Conservation (phyloP, 2,113 vertebrate species). For the Zosterops lateralis region DNA sequence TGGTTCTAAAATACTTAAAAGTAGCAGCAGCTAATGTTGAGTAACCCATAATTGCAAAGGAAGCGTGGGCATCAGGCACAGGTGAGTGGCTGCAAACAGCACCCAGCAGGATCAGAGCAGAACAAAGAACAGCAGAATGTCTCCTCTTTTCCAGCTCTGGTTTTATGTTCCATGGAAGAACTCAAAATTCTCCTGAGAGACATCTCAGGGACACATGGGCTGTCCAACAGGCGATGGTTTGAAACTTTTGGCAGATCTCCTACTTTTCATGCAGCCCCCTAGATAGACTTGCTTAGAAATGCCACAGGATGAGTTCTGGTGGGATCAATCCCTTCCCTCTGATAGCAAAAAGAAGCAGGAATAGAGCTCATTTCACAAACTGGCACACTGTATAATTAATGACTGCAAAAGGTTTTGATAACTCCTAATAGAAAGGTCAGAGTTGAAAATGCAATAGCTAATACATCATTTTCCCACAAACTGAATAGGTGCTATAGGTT, state of each 20-base stretch:
- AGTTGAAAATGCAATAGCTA: constrained; percentile 1
- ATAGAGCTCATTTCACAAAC: background rate
- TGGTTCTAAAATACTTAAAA: background rate
- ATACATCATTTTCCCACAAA: background rate
- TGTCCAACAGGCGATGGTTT: background rate
- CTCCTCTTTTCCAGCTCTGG: background rate
- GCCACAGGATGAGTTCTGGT: background rate
- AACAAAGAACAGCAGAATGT: background rate
- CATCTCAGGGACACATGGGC: no score
- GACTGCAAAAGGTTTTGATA: constrained; percentile 15
- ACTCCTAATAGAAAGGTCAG: constrained; percentile 26
- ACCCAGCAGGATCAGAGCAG: background rate
- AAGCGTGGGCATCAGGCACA: background rate
- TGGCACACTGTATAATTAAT: background rate
- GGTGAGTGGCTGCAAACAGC: background rate
- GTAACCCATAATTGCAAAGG: background rate
- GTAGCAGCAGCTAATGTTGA: background rate
- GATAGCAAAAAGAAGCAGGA: background rate
- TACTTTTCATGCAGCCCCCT: background rate
- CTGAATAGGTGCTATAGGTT: background rate
- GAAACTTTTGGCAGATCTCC: background rate
- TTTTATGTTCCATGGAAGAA: background rate
- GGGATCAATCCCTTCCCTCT: background rate
- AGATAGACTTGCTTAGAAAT: background rate
- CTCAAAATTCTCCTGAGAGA: background rate